phyloP scores from a whole-genome alignment of 2,888 invertebrate genomes.

The Lathronympha strigana region DNA sequence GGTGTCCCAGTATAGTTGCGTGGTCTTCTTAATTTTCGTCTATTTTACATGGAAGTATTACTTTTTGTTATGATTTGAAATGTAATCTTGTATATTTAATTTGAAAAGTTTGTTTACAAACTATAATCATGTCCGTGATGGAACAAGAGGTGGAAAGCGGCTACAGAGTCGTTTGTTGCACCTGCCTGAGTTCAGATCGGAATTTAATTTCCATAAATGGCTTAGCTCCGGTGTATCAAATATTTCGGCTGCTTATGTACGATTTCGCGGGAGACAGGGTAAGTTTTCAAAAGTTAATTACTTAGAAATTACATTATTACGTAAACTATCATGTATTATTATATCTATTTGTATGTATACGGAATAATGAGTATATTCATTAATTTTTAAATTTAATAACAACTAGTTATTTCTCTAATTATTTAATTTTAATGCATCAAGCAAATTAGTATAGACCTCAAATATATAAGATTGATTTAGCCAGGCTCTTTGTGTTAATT shows the following conservation, averaged over 20 bases:
- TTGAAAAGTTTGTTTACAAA: constrained; percentile 48
- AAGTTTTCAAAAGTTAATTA: constrained; percentile 53
- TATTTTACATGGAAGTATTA: constrained; percentile 84
- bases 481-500: too few species aligned
- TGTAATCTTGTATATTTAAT: constrained; percentile 57
- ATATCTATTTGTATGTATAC: background rate
- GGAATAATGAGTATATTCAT: too few species aligned
- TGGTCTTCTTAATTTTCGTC: constrained; percentile 74
- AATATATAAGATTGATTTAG: too few species aligned
- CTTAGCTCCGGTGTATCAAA: constrained; percentile 61
- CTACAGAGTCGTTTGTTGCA: constrained; percentile 66
- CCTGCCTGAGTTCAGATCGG: constrained; percentile 72
- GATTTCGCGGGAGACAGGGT: constrained; percentile 75
- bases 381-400: too few species aligned
- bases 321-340: background rate
- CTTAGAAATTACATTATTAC: constrained; percentile 5
- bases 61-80: constrained; percentile 80
- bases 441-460: too few species aligned
- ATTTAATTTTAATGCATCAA: too few species aligned
- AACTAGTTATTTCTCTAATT: too few species aligned
- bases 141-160: constrained; percentile 73
- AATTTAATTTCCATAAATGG: constrained; percentile 66
- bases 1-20: constrained; percentile 75
- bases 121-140: constrained; percentile 57
- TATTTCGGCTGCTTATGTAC: constrained; percentile 72